These are phyloP conservation scores for Ardeotis arabs DNA, from an alignment of 2,113 vertebrate genomes.

Conservation along the genomic window DNA sequence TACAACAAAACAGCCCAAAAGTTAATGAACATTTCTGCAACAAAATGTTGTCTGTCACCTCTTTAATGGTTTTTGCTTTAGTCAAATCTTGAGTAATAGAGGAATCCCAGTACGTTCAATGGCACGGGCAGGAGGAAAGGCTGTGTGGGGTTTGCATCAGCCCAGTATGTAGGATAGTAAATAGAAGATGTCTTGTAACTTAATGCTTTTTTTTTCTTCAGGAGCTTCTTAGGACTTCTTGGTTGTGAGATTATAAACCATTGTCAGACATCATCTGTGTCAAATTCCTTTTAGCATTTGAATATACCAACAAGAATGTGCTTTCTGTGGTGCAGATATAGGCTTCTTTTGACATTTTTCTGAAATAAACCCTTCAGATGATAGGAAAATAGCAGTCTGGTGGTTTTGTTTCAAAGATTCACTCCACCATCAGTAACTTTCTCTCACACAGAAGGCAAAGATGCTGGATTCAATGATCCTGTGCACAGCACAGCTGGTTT, in stretches of 20 bases:
- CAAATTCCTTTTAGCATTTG: neutral
- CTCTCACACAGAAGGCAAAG: neutral
- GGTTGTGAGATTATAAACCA: neutral
- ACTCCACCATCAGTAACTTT: neutral
- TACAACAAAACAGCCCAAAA: neutral
- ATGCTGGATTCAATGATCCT: neutral
- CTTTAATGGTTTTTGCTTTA: neutral
- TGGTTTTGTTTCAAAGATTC: neutral
- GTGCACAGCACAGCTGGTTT: neutral
- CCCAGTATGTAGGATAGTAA: neutral
- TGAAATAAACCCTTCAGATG: neutral
- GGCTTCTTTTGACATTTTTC: neutral
- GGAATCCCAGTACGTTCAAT: neutral
- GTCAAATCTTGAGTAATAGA: neutral
- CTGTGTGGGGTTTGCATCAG: neutral
- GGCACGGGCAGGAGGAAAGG: neutral
- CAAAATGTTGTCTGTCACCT: neutral
- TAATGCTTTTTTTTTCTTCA: neutral
- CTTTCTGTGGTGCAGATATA: neutral
- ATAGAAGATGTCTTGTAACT: neutral
- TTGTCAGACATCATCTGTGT: neutral
- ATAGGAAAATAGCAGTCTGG: neutral
- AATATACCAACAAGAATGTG: neutral
- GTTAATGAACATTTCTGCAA: neutral
- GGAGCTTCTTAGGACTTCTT: neutral